A percentile compares a stretch with the other conserved stretches of the same genome.
phyloP scores from a whole-genome alignment of 2,888 invertebrate genomes.

The Eupsilia transversa region DNA sequence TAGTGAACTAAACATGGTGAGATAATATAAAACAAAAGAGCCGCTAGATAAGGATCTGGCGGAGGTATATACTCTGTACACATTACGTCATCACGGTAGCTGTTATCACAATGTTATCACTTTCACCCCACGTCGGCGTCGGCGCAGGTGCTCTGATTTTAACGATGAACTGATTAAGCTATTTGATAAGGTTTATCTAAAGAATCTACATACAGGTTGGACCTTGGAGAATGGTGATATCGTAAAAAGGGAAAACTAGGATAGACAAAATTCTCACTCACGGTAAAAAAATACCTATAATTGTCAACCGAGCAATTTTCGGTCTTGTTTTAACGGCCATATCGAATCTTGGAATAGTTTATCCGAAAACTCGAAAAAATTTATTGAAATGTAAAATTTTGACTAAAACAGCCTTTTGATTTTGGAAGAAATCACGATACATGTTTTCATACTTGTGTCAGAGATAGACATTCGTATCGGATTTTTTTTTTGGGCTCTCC shows the following conservation, averaged over 20 bases:
- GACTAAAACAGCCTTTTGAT: neutral
- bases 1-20: conserved; percentile 60
- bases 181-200: conserved; percentile 32
- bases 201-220: neutral
- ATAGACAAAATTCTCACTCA: neutral
- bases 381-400: neutral
- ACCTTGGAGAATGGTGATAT: neutral
- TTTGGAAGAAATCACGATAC: neutral
- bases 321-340: too few relatives aligned
- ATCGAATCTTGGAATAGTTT: neutral
- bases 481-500: neutral
- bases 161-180: conserved; percentile 52
- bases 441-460: neutral
- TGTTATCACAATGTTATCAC: conserved; percentile 70
- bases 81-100: conserved; percentile 56
- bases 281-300: too few relatives aligned
- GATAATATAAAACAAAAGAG: conserved; percentile 49
- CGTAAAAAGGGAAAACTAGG: neutral
- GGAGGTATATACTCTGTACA: conserved; percentile 26
- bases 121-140: conserved; percentile 67
- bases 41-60: conserved; percentile 58
- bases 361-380: neutral
- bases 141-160: conserved; percentile 45
- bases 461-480: neutral
- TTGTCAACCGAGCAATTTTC: too few relatives aligned